Conservation (phyloP, 2,888 invertebrate genomes). For the Ceraclea dissimilis region DNA sequence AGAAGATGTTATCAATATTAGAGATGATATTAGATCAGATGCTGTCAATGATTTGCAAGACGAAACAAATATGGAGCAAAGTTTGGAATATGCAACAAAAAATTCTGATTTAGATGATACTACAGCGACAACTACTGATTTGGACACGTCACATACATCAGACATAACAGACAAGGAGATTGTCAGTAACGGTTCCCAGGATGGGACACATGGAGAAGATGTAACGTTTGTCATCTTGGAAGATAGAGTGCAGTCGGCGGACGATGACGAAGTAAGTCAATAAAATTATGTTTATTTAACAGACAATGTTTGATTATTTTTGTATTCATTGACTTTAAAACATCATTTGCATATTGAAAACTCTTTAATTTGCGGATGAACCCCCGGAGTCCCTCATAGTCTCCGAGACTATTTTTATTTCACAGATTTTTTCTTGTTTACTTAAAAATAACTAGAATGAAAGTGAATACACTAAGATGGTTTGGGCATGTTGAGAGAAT, state of each 20-base stretch:
- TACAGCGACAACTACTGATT: conserved; percentile 16
- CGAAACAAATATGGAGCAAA: conserved; percentile 15
- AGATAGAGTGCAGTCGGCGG: conserved; percentile 33
- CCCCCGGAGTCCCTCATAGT: too few species aligned
- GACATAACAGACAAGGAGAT: conserved; percentile 28
- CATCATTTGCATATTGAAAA: too few species aligned
- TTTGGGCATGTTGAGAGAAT: too few species aligned
- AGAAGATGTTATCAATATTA: conserved; percentile 9
- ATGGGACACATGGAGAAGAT: conserved; percentile 35
- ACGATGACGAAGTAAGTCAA: conserved; percentile 34
- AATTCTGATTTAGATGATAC: conserved; percentile 22
- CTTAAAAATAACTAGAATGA: too few species aligned
- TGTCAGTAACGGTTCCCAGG: conserved; percentile 30
- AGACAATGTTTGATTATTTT: neutral
- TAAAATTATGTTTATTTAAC: neutral
- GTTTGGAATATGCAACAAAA: conserved; percentile 11
- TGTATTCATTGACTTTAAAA: too few species aligned
- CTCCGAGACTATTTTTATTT: too few species aligned
- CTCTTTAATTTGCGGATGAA: too few species aligned
- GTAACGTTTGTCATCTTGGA: conserved; percentile 41
- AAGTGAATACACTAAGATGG: too few species aligned
- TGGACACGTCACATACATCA: conserved; percentile 21
- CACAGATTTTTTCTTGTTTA: too few species aligned
- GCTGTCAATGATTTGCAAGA: conserved; percentile 16
- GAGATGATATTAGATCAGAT: conserved; percentile 9